phyloP scores from a whole-genome alignment of 2,888 invertebrate genomes.

The Ecliptopera silaceata region DNA sequence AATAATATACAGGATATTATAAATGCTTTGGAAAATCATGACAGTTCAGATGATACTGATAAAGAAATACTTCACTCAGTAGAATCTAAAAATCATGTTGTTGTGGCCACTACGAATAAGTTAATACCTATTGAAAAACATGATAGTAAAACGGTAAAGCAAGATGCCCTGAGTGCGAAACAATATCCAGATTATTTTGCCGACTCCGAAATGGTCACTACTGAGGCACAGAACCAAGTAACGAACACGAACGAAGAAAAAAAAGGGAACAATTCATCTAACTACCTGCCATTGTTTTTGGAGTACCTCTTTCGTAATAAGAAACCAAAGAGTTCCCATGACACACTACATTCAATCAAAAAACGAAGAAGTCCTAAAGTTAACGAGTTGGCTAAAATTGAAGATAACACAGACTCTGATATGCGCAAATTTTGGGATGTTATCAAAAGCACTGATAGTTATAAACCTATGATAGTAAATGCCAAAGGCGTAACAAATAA shows the following conservation, averaged over 20 bases:
- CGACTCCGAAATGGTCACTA: neutral
- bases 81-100: conserved; percentile 46
- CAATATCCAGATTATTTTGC: neutral
- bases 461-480: conserved; percentile 44
- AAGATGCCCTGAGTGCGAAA: neutral
- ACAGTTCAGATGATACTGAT: conserved; percentile 37
- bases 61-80: conserved; percentile 54
- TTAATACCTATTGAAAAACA: conserved; percentile 10
- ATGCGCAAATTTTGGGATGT: conserved; percentile 22
- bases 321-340: conserved; percentile 27
- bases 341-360: conserved; percentile 23
- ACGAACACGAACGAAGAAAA: conserved; percentile 3
- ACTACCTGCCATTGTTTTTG: conserved; percentile 57
- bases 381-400: conserved; percentile 18
- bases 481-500: conserved; percentile 42
- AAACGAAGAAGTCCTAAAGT: conserved; percentile 36
- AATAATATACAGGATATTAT: conserved; percentile 76
- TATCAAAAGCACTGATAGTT: conserved; percentile 25
- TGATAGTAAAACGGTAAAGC: neutral
- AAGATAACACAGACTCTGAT: conserved; percentile 9
- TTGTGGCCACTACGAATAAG: conserved; percentile 16
- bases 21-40: conserved; percentile 56
- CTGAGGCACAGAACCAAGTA: neutral
- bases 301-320: conserved; percentile 56
- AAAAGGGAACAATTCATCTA: conserved; percentile 24